Conservation (phyloP, 2,888 invertebrate species). For the Sinodicranocentrus sp. region DNA sequence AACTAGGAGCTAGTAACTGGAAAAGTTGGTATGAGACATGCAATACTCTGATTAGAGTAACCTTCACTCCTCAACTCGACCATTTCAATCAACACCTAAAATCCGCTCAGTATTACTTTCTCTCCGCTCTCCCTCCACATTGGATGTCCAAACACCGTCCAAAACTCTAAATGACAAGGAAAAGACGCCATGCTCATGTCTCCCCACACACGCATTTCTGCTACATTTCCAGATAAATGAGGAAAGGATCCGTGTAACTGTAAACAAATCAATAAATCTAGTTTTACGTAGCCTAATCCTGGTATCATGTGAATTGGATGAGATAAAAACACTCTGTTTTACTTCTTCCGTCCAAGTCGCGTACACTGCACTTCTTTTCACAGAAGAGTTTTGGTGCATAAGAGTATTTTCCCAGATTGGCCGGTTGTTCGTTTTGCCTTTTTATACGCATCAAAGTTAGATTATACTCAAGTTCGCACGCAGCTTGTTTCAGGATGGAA, state of each 20-base stretch:
- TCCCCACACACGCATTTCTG: neutral
- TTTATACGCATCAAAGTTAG: slow-evolving; percentile 16
- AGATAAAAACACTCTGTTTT: slow-evolving; percentile 19
- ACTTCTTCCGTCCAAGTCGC: neutral
- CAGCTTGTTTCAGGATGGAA: too few species aligned
- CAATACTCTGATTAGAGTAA: too few species aligned
- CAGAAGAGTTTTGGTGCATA: neutral
- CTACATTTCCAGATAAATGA: slow-evolving; percentile 15
- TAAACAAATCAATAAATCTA: slow-evolving; percentile 64
- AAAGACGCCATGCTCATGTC: neutral
- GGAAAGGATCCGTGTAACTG: slow-evolving; percentile 24
- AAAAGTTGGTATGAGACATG: too few species aligned
- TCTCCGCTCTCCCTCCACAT: neutral
- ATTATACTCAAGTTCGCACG: slow-evolving; percentile 22
- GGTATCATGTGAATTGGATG: slow-evolving; percentile 27
- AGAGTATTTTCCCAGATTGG: neutral
- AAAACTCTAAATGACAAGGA: slow-evolving; percentile 3
- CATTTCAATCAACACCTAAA: too few species aligned
- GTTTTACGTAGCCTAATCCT: slow-evolving; percentile 38
- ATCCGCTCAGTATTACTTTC: too few species aligned
- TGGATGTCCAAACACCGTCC: neutral
- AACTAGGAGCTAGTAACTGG: too few species aligned
- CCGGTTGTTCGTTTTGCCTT: neutral
- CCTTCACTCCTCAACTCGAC: too few species aligned
- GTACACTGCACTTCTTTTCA: neutral